phyloP scores from a whole-genome alignment of 2,797 vertebrate genomes.

The Crossoptilon crossoptilon region DNA sequence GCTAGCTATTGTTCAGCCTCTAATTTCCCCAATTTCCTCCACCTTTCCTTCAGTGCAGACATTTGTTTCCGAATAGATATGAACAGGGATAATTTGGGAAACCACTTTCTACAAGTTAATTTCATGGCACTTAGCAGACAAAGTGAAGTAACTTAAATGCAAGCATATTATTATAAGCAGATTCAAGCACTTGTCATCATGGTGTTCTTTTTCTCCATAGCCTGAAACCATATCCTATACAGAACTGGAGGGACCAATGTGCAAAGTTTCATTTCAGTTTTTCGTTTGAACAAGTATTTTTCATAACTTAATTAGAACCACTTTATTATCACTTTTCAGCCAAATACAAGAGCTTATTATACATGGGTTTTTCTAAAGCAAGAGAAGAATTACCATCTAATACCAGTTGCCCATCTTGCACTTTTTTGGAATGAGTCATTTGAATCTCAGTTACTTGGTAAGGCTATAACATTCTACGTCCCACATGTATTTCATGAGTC shows the following conservation, averaged over 20 bases:
- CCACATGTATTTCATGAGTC: not conserved
- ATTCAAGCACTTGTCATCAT: conserved; percentile 65
- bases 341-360: not conserved
- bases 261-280: conserved; percentile 16
- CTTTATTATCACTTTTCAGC: not conserved
- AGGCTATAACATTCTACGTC: not conserved
- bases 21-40: conserved; percentile 57
- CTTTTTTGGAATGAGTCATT: not conserved
- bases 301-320: not conserved
- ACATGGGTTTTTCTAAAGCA: not conserved
- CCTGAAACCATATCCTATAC: conserved; percentile 57
- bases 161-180: conserved; percentile 67
- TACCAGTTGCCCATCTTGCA: not conserved
- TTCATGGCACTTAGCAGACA: conserved; percentile 71
- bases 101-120: conserved; percentile 69
- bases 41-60: conserved; percentile 61
- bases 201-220: conserved; percentile 57
- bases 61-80: conserved; percentile 75
- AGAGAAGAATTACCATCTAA: not conserved
- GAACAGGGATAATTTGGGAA: conserved; percentile 66
- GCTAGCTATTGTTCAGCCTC: conserved; percentile 31
- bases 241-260: not conserved
- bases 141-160: conserved; percentile 70
- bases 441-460: rapidly evolving
- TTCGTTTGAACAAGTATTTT: conserved; percentile 42